Evolutionary conservation across 2,888 invertebrate species (phyloP).

Genomic region (Drosophila colorata): DNA sequence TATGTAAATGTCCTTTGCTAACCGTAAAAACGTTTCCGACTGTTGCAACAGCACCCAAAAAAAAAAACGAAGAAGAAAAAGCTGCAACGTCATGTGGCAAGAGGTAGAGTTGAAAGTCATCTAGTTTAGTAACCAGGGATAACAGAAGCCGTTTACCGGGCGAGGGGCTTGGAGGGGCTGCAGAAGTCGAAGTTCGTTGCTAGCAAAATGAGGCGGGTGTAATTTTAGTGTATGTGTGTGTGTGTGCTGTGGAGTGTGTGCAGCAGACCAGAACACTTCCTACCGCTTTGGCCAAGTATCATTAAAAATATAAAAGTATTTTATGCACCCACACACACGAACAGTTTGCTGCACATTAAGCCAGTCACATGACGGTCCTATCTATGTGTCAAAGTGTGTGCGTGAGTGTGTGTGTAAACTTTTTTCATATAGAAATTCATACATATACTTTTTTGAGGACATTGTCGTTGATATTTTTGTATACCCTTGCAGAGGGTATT

Average conservation of each 20-base stretch:
- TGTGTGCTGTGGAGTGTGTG: constrained; percentile 66
- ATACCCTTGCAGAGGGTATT: constrained; percentile 5
- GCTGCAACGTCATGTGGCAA: constrained; percentile 60
- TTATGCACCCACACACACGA: constrained; percentile 57
- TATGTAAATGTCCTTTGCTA: constrained; percentile 75
- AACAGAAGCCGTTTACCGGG: constrained; percentile 1
- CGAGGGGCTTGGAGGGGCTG: neutral
- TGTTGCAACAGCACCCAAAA: constrained; percentile 50
- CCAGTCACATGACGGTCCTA: constrained; percentile 43
- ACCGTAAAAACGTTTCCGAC: constrained; percentile 78
- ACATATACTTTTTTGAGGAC: constrained; percentile 24
- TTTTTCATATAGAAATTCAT: constrained; percentile 11
- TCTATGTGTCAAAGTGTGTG: constrained; percentile 14
- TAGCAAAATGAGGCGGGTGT: constrained; percentile 53
- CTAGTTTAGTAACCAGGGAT: constrained; percentile 56
- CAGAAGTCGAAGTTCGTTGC: constrained; percentile 68
- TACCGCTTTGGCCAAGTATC: constrained; percentile 80
- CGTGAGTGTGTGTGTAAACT: constrained; percentile 23
- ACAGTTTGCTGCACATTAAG: constrained; percentile 56
- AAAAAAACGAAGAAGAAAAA: constrained; percentile 29
- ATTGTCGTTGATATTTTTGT: constrained; percentile 50
- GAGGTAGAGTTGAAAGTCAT: constrained; percentile 73
- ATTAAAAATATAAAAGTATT: constrained; percentile 81
- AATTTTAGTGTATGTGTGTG: constrained; percentile 9
- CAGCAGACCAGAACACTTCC: constrained; percentile 78